Conservation (phyloP, 2,797 vertebrate species). For the Antrozous pallidus region DNA sequence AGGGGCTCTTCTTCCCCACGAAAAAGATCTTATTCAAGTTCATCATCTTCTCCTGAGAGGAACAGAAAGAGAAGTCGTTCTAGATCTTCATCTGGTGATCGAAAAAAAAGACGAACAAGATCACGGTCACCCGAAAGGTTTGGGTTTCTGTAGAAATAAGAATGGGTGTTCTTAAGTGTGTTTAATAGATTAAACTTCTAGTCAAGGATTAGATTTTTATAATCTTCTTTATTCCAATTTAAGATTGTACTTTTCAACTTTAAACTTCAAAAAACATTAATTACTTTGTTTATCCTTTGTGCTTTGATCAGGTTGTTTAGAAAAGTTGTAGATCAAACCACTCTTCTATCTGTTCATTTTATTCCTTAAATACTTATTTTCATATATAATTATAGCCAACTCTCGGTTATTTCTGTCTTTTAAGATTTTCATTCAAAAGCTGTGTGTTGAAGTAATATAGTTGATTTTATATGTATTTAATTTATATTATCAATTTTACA, state of each 20-base stretch:
- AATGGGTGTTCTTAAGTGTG: constrained; percentile 84
- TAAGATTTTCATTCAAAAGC: constrained; percentile 47
- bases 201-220: constrained; percentile 59
- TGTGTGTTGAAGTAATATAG: constrained; percentile 40
- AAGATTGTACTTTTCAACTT: background rate
- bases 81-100: constrained; percentile 96
- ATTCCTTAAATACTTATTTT: constrained; percentile 63
- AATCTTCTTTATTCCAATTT: constrained; percentile 52
- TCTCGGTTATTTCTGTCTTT: constrained; percentile 72
- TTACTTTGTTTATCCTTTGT: constrained; percentile 43
- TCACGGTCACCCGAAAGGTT: constrained; percentile 99
- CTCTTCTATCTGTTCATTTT: constrained; percentile 26
- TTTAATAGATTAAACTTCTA: constrained; percentile 68
- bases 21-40: constrained; percentile 94
- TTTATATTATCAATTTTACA: constrained; percentile 20
- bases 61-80: constrained; percentile 96
- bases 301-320: constrained; percentile 48
- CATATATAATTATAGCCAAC: constrained; percentile 65
- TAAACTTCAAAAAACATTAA: constrained; percentile 52
- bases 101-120: constrained; percentile 98
- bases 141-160: constrained; percentile 99
- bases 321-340: constrained; percentile 35
- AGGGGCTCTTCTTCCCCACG: constrained; percentile 94
- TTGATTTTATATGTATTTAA: constrained; percentile 48
- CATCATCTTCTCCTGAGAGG: constrained; percentile 95